phyloP scores from a whole-genome alignment of 2,113 vertebrate species.

The Zosterops hypoxanthus region DNA sequence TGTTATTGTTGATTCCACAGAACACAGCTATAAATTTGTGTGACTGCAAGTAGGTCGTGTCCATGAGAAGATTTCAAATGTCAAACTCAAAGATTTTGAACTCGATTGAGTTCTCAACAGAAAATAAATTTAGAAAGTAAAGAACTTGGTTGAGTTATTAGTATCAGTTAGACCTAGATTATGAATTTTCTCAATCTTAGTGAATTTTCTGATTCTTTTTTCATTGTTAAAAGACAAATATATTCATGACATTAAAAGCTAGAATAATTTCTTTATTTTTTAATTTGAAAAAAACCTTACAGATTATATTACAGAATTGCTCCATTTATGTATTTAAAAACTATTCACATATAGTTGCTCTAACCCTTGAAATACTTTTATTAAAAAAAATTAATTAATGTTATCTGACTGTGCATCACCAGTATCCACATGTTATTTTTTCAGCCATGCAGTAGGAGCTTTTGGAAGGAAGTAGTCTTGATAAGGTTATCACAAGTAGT shows the following conservation, averaged over 20 bases:
- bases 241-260: not conserved
- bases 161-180: not conserved
- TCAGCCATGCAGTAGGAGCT: not conserved
- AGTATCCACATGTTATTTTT: not conserved
- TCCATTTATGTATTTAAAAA: not conserved
- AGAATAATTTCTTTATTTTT: not conserved
- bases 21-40: not conserved
- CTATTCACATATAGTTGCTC: not conserved
- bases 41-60: not conserved
- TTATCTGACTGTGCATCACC: not conserved
- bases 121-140: not conserved
- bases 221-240: not conserved
- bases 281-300: rapidly evolving
- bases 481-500: not conserved
- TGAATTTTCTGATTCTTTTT: not conserved
- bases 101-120: not conserved
- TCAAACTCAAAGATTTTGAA: not conserved
- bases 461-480: not conserved
- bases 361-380: not conserved
- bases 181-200: not conserved
- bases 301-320: not conserved
- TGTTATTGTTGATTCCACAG: not conserved
- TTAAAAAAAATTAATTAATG: not conserved
- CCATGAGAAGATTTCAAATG: not conserved
- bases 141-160: not conserved